Percentiles rank a stretch among this genome's conserved stretches.
Conservation (phyloP, 2,113 vertebrate genomes). For the Clarias macrocephalus region DNA sequence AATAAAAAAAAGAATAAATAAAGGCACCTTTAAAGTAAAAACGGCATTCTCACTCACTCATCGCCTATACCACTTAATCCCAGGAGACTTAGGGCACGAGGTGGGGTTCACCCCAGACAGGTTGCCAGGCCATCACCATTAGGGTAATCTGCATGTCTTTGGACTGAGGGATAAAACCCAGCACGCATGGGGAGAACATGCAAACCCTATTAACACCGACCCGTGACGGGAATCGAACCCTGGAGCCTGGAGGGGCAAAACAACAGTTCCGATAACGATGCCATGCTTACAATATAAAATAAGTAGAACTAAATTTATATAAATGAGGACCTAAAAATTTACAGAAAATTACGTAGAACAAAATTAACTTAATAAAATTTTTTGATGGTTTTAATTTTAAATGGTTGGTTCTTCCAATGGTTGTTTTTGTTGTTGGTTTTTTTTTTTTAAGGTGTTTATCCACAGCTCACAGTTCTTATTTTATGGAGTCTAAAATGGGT, state of each 20-base stretch:
- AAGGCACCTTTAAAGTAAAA: background rate
- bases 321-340: background rate
- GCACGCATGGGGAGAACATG: no score
- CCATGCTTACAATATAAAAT: background rate
- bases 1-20: background rate
- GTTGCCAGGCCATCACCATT: no score
- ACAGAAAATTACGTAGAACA: background rate
- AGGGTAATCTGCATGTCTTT: no score
- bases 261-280: background rate
- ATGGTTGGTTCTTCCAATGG: background rate
- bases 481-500: background rate
- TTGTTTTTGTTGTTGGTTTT: background rate
- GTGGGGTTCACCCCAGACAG: no score
- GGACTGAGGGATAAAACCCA: no score
- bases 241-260: no score
- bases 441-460: background rate
- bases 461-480: no score
- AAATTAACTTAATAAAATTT: background rate
- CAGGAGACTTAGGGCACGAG: no score
- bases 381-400: background rate
- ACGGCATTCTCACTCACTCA: background rate
- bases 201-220: no score
- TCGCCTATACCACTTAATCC: no score
- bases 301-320: background rate
- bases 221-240: no score